A percentile compares a stretch with the other conserved stretches of the same genome.
Evolutionary conservation across 1,140 invertebrate genomes (phyloP).

Genomic region (Apis laboriosa): DNA sequence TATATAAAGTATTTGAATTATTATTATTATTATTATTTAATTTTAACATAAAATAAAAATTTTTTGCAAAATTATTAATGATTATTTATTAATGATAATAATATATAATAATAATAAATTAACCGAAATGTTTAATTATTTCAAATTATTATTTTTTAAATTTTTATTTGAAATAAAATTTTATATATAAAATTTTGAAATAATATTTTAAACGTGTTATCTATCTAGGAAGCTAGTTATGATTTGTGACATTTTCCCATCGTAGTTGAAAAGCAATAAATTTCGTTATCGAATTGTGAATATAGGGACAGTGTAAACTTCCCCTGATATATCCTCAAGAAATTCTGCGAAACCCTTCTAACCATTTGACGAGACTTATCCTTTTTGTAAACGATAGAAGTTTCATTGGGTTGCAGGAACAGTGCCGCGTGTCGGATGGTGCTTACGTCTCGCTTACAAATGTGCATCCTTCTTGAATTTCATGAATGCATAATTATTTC

Average conservation of each 20-base stretch:
- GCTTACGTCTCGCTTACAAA: slow-evolving; percentile 47
- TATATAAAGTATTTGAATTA: too few species aligned
- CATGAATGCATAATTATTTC: slow-evolving; percentile 50
- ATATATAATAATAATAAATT: neutral
- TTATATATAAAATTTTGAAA: too few species aligned
- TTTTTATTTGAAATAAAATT: neutral
- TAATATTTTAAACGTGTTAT: neutral
- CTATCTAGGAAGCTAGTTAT: neutral
- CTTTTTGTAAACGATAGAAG: slow-evolving; percentile 42
- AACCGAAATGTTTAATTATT: neutral
- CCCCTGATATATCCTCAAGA: neutral
- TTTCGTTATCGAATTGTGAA: slow-evolving; percentile 31
- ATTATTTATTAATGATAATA: too few species aligned
- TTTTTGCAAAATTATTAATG: too few species aligned
- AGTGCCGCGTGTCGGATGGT: slow-evolving; percentile 29
- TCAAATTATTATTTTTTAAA: neutral
- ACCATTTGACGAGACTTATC: slow-evolving; percentile 25
- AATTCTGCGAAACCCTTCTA: slow-evolving; percentile 44
- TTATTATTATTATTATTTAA: too few species aligned
- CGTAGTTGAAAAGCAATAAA: neutral
- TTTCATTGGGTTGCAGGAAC: slow-evolving; percentile 43
- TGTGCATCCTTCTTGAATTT: slow-evolving; percentile 47
- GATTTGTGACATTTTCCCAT: slow-evolving; percentile 1
- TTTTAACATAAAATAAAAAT: too few species aligned
- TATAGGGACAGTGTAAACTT: slow-evolving; percentile 33